Evolutionary conservation across 2,797 vertebrate species (phyloP), one percentile per base, ranked within the genome.

Genomic region (Pipistrellus kuhlii): DNA sequence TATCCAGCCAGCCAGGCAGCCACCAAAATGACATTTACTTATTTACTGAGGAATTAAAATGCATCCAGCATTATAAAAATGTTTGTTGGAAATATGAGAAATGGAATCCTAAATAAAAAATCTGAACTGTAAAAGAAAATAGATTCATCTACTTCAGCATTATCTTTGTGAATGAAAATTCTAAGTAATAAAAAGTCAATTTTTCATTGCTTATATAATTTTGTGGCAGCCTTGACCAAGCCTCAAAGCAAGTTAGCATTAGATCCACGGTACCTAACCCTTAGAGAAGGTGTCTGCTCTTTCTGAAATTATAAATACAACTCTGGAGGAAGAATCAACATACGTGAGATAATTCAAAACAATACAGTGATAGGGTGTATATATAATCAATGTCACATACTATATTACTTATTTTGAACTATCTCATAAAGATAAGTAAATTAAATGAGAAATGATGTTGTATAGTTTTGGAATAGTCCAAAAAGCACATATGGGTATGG

Each of bases 231-330:
- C n/a, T 27, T 46, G 41, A 62, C 8, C 53, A 73, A 85, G 25
- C 9, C 57, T 66, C 21, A 80, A 76, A 81, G 20, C 4, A 76
- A 46, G 5, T 59, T 59, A 55, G 6, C 6, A 44, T 23, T 53
- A 83, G 20, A 80, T 15, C 0, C 15, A 87, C 27, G 27, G 3
- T 8, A 68, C 6, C 5, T 46, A 35, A 73, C 3, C 8, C 21
- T 27, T 30, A 59, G 23, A 84, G 2, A 83, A 46, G 4, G 1
- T 32, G 2, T 18, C 55, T 53, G 9, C 6, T 66, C 1, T 72
- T 88, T 88, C 71, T 86, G 64, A 85, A 92, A 91, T 69, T 84
- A 64, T 41, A 84, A 84, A 55, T 59, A 18, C 30, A 87, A 15
- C 30, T 44, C 5, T 48, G 17, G 15, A 77, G 23, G 30, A 71